Conservation (phyloP, 2,888 invertebrate genomes). For the Cylloceria caligata region DNA sequence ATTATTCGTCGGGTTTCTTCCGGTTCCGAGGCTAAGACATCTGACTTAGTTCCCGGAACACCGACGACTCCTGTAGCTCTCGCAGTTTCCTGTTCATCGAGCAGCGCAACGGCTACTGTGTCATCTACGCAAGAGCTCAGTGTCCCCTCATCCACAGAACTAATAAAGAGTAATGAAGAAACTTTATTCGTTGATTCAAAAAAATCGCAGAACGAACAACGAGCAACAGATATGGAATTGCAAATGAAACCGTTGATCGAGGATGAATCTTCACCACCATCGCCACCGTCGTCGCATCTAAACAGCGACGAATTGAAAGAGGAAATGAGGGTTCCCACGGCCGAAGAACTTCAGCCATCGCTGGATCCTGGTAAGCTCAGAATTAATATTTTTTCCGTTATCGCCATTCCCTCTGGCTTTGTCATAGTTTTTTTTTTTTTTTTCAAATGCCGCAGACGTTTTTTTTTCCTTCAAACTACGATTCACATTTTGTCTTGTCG, state of each 20-base stretch:
- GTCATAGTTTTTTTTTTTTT: background rate
- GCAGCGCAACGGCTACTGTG: background rate
- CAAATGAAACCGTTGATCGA: slow-evolving; percentile 25
- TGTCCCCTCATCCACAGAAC: background rate
- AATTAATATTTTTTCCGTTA: background rate
- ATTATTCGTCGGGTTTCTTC: slow-evolving; percentile 90
- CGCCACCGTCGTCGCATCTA: slow-evolving; percentile 4
- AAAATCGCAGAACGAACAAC: background rate
- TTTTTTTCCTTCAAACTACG: slow-evolving; percentile 40
- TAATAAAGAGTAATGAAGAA: slow-evolving; percentile 22
- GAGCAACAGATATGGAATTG: slow-evolving; percentile 26
- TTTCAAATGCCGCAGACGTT: slow-evolving; percentile 2
- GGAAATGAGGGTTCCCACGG: slow-evolving; percentile 72
- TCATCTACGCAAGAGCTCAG: slow-evolving; percentile 6
- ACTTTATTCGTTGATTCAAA: background rate
- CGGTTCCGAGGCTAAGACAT: slow-evolving; percentile 84
- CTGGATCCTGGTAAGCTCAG: slow-evolving; percentile 78
- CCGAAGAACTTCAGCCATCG: slow-evolving; percentile 79
- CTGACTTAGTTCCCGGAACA: slow-evolving; percentile 73
- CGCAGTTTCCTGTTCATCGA: slow-evolving; percentile 21
- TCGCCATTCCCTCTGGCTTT: slow-evolving; percentile 26
- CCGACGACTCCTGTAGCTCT: slow-evolving; percentile 71
- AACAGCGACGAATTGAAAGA: slow-evolving; percentile 69
- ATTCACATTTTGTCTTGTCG: background rate
- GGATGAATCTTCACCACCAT: background rate